Percentiles rank a stretch among this genome's conserved stretches.
These are phyloP conservation scores for Polyploca ridens DNA, from an alignment of 2,888 invertebrate genomes.

Conservation along the genomic window DNA sequence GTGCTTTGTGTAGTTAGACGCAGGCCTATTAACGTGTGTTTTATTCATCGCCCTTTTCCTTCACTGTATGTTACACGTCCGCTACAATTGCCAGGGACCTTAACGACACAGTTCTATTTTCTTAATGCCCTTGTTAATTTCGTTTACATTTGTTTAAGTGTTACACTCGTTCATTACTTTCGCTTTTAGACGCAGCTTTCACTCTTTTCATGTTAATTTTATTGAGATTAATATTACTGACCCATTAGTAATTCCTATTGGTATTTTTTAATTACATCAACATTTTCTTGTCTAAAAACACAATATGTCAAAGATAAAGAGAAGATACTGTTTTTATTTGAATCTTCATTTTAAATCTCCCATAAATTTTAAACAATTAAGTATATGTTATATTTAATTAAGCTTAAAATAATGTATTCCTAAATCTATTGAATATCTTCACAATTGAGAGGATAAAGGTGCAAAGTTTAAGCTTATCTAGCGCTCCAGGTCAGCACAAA, in stretches of 20 bases:
- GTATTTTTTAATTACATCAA: no score
- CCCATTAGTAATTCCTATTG: no score
- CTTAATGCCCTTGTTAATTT: slow-evolving; percentile 68
- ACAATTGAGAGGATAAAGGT: slow-evolving; percentile 56
- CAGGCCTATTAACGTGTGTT: slow-evolving; percentile 71
- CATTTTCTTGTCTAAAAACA: no score
- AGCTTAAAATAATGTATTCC: slow-evolving; percentile 16
- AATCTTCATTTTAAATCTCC: neutral
- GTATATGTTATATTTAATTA: no score
- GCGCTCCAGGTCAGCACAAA: slow-evolving; percentile 62
- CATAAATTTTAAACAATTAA: no score
- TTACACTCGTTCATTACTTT: slow-evolving; percentile 50
- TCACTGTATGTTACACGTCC: slow-evolving; percentile 58
- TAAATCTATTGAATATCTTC: slow-evolving; percentile 19
- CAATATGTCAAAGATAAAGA: no score
- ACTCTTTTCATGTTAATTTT: slow-evolving; percentile 16
- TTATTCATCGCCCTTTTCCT: slow-evolving; percentile 74
- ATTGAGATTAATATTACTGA: slow-evolving; percentile 8
- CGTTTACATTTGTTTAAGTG: slow-evolving; percentile 62
- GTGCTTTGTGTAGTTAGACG: slow-evolving; percentile 65
- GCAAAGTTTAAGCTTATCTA: slow-evolving; percentile 64
- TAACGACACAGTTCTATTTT: slow-evolving; percentile 68
- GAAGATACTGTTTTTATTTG: neutral
- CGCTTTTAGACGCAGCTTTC: slow-evolving; percentile 30
- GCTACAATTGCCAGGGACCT: slow-evolving; percentile 61